phyloP scores from a whole-genome alignment of 2,113 vertebrate species.

The Pholis gunnellus region DNA sequence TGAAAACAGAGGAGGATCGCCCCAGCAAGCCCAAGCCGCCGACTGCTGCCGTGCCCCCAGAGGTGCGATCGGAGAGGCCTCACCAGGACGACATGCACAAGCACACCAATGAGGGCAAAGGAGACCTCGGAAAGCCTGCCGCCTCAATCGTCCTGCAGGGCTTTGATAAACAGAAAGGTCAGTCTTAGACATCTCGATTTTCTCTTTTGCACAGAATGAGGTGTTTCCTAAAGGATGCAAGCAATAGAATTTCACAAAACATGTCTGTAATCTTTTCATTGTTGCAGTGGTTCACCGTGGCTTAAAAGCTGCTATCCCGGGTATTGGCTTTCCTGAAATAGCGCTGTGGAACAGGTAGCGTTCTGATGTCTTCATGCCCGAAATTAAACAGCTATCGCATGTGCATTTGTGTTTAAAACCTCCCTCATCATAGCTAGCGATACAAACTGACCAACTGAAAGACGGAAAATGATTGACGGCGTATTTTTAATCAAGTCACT shows the following conservation, averaged over 20 bases:
- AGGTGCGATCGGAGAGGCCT: slow-evolving; percentile 75
- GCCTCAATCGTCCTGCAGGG: slow-evolving; percentile 55
- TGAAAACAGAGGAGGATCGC: slow-evolving; percentile 85
- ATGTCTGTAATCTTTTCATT: slow-evolving; percentile 30
- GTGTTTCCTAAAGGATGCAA: neutral
- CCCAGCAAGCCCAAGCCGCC: slow-evolving; percentile 82
- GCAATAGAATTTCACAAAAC: slow-evolving; percentile 12
- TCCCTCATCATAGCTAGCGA: neutral
- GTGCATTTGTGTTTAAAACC: neutral
- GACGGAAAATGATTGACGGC: neutral
- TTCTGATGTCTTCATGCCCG: slow-evolving; percentile 18
- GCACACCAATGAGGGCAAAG: slow-evolving; percentile 72
- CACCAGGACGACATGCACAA: slow-evolving; percentile 70
- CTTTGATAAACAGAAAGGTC: slow-evolving; percentile 89
- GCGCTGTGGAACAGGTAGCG: slow-evolving; percentile 42
- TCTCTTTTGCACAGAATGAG: neutral
- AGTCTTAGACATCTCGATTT: slow-evolving; percentile 39
- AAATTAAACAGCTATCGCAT: neutral
- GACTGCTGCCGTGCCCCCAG: slow-evolving; percentile 77
- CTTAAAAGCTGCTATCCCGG: slow-evolving; percentile 19
- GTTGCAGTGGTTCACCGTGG: slow-evolving; percentile 31
- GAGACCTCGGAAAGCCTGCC: slow-evolving; percentile 60
- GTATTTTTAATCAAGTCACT: slow-evolving; percentile 8
- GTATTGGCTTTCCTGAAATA: slow-evolving; percentile 35
- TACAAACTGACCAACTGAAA: neutral